A percentile compares a stretch with the other conserved stretches of the same genome.
Evolutionary conservation across 2,888 invertebrate genomes (phyloP).

Genomic region (Trisateles emortualis): DNA sequence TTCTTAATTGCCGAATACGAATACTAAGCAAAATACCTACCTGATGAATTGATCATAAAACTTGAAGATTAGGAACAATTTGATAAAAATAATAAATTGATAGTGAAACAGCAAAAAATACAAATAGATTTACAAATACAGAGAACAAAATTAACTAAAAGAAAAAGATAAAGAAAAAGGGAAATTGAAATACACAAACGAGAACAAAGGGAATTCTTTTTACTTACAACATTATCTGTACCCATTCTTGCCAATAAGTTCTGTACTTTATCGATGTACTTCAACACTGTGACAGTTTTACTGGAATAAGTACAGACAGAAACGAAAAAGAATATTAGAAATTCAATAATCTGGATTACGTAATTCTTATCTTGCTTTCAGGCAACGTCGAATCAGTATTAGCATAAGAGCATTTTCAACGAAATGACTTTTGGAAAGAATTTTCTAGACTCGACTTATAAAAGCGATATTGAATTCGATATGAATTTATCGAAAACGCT

Average conservation of each 20-base stretch:
- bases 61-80: slow-evolving; percentile 1
- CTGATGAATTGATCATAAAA: slow-evolving; percentile 10
- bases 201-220: slow-evolving; percentile 33
- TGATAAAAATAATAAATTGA: slow-evolving; percentile 4
- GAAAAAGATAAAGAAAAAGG: neutral
- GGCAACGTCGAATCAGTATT: slow-evolving; percentile 46
- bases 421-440: slow-evolving; percentile 56
- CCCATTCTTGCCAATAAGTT: slow-evolving; percentile 22
- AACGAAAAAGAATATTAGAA: slow-evolving; percentile 36
- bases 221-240: slow-evolving; percentile 33
- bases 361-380: slow-evolving; percentile 41
- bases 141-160: neutral
- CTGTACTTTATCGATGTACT: slow-evolving; percentile 33
- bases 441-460: slow-evolving; percentile 53
- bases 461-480: slow-evolving; percentile 76
- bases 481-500: slow-evolving; percentile 72
- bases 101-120: neutral
- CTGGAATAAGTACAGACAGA: slow-evolving; percentile 20
- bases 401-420: slow-evolving; percentile 64
- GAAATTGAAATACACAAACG: slow-evolving; percentile 23
- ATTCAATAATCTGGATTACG: slow-evolving; percentile 47
- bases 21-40: slow-evolving; percentile 5
- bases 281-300: slow-evolving; percentile 36
- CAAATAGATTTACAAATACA: neutral
- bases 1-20: slow-evolving; percentile 1